These are phyloP conservation scores for Pyrgilauda ruficollis DNA, from an alignment of 2,113 vertebrate species.

Conservation along the genomic window DNA sequence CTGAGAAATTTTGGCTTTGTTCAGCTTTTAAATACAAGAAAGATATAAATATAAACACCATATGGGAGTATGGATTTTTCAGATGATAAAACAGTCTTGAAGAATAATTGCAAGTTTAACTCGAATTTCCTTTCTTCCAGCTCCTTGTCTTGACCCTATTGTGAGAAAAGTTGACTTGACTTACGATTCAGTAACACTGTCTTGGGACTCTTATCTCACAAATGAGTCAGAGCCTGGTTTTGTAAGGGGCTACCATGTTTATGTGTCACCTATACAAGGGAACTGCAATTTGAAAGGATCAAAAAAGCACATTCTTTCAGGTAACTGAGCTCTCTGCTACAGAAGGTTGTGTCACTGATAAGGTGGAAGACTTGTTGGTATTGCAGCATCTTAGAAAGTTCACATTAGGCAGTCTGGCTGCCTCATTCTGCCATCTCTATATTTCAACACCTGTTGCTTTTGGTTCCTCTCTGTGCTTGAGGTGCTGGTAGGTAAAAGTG, in stretches of 20 bases:
- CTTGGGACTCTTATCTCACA: conserved; percentile 52
- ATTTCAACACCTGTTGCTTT: not conserved
- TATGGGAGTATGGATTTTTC: not conserved
- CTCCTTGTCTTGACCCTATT: not conserved
- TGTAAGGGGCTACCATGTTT: conserved; percentile 70
- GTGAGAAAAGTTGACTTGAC: conserved; percentile 8
- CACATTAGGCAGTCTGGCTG: not conserved
- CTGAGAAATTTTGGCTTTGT: not conserved
- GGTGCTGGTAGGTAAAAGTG: not conserved
- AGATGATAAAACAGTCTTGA: not conserved
- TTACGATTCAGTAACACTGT: conserved; percentile 45
- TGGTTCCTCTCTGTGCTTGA: not conserved
- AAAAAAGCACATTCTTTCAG: conserved; percentile 20
- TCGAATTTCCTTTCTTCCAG: conserved; percentile 43
- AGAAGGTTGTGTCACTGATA: not conserved
- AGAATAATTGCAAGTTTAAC: not conserved
- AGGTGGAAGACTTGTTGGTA: not conserved
- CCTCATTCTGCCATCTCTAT: not conserved
- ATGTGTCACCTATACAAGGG: conserved; percentile 38
- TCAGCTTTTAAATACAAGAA: not conserved
- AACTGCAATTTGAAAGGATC: conserved; percentile 51
- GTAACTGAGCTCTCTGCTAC: conserved; percentile 35
- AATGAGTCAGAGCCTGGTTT: conserved; percentile 62
- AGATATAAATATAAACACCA: not conserved
- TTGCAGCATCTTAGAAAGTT: not conserved